Conservation (phyloP, 2,888 invertebrate genomes). For the Deilephila elpenor region DNA sequence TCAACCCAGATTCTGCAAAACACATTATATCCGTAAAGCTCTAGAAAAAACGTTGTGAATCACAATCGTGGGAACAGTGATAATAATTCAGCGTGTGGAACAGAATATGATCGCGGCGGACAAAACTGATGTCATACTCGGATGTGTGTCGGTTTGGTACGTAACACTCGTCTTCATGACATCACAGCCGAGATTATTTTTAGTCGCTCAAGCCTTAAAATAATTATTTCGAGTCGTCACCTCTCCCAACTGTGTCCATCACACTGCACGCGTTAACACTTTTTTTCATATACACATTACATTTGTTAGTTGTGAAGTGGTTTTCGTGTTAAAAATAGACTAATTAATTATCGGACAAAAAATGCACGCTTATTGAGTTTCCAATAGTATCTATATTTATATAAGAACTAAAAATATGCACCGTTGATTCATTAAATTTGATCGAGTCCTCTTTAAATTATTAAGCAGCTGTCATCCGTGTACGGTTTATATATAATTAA, state of each 20-base stretch:
- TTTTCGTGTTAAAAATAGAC: not conserved
- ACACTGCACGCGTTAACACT: slow-evolving; percentile 49
- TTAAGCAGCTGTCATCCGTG: not conserved
- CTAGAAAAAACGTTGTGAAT: slow-evolving; percentile 49
- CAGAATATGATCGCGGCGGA: slow-evolving; percentile 67
- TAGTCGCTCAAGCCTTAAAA: slow-evolving; percentile 76
- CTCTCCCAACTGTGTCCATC: slow-evolving; percentile 56
- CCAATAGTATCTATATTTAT: too few species aligned
- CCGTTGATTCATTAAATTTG: not conserved
- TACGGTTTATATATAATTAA: not conserved
- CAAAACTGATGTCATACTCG: slow-evolving; percentile 77
- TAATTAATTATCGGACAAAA: too few species aligned
- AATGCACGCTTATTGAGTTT: not conserved
- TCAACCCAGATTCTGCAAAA: slow-evolving; percentile 23
- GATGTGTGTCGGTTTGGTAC: slow-evolving; percentile 70
- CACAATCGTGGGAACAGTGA: slow-evolving; percentile 60
- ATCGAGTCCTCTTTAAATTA: not conserved
- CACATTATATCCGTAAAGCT: slow-evolving; percentile 32
- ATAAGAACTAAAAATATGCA: too few species aligned
- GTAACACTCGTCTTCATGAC: slow-evolving; percentile 78
- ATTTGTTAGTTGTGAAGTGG: not conserved
- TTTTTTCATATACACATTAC: slow-evolving; percentile 31
- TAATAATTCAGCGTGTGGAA: slow-evolving; percentile 65
- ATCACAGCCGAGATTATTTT: slow-evolving; percentile 79
- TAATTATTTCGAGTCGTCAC: slow-evolving; percentile 71